Base-by-base conservation (phyloP, 2,113 vertebrate genomes). In the Puntigrus tetrazona region DNA sequence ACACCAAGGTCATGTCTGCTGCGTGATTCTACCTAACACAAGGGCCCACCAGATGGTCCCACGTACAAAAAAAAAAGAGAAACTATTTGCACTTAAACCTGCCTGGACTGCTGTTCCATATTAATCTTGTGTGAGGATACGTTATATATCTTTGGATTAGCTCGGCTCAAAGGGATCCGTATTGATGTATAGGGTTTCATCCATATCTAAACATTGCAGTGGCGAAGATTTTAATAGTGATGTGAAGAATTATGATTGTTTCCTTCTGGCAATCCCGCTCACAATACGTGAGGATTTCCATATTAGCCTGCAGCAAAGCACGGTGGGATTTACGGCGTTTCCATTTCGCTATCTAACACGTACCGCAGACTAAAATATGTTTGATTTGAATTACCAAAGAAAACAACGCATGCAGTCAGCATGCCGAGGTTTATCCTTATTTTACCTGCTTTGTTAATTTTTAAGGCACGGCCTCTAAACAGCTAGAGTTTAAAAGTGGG, bases 1-100 rank as follows among this genome's bases (percentile, higher is more conserved):
- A 88, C 57, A 45, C 84, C 88, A 87, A 88, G 88, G 89, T 88
- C 85, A 84, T 69, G 72, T 87, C 90, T 87, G 73, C 78, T 75
- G 78, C 16, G 11, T 47, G 55, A 59, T 57, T 67, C 78, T 87
- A 73, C 83, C 76, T 47, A 79, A 82, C 85, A 86, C 87, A 76
- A 84, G 84, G 87, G 86, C 86, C 76, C 73, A 69, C 61, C 87
- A 88, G 87, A 88, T 88, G 87, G 85, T 25, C 74, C 31, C 65
- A 74, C 10, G 5, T 83, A 34, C 20, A 36, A 77, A 81, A 76
- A 67, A 72, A 13, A 61, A 63, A 65, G 36, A 70, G 18, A 52
- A 73, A 67, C 14, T 52, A 47, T 50, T 72, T 70, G 52, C 50
- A 65, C 59, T 63, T 80, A 80, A 67, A 31, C 27, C 20, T 57